These are phyloP conservation scores for Pseudochirops corinnae DNA, from an alignment of 2,797 vertebrate species.

Conservation along the genomic window DNA sequence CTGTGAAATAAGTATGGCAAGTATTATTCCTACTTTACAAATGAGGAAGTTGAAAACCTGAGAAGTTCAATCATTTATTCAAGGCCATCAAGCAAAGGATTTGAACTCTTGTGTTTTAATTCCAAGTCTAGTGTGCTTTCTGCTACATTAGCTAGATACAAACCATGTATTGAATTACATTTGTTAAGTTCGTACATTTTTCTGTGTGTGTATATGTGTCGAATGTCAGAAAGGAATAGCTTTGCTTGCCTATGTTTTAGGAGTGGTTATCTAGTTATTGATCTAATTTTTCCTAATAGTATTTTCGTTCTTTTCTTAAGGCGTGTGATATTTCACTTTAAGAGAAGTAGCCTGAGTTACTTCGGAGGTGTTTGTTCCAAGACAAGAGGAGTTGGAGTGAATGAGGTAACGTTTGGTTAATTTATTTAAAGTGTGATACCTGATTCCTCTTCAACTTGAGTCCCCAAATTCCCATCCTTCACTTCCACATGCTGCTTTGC, in stretches of 20 bases:
- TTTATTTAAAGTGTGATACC: slow-evolving; percentile 40
- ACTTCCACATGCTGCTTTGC: neutral
- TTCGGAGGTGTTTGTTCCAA: slow-evolving; percentile 96
- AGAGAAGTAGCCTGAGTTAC: slow-evolving; percentile 94
- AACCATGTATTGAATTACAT: slow-evolving; percentile 20
- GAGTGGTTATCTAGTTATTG: neutral
- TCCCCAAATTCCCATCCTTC: neutral
- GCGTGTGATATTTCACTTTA: slow-evolving; percentile 96
- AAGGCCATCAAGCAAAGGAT: neutral
- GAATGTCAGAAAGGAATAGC: neutral
- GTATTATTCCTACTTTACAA: neutral
- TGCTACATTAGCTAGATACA: neutral
- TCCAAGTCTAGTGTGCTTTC: neutral
- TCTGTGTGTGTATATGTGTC: neutral
- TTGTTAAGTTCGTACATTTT: slow-evolving; percentile 28
- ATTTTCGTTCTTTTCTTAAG: slow-evolving; percentile 83
- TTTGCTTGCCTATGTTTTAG: slow-evolving; percentile 13
- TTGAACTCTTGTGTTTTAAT: neutral
- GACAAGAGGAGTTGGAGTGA: slow-evolving; percentile 95
- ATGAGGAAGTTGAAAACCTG: neutral
- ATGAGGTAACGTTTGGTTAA: slow-evolving; percentile 90
- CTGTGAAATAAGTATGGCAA: neutral
- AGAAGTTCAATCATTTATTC: no score
- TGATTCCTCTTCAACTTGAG: slow-evolving; percentile 6
- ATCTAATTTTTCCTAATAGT: slow-evolving; percentile 28